A percentile compares a stretch with the other conserved stretches of the same genome.
phyloP scores from a whole-genome alignment of 2,797 vertebrate genomes.

The Arctocebus calabarensis region DNA sequence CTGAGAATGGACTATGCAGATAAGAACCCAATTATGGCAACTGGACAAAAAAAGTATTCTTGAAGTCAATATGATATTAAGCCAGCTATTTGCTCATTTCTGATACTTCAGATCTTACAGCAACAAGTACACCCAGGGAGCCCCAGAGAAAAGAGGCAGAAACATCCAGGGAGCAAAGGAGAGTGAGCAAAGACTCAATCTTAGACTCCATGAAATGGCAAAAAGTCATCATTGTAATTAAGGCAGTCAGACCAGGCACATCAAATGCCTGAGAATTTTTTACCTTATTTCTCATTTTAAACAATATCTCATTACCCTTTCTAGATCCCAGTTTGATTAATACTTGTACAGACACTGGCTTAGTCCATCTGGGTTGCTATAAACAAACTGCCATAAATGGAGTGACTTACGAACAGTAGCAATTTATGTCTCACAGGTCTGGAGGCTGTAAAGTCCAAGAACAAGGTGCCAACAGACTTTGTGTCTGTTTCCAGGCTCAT shows the following conservation, averaged over 20 bases:
- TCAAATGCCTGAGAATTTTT: not conserved
- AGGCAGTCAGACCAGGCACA: not conserved
- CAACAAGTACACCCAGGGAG: not conserved
- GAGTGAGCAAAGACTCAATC: not conserved
- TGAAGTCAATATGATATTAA: not conserved
- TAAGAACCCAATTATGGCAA: not conserved
- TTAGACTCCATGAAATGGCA: not conserved
- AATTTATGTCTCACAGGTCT: not conserved
- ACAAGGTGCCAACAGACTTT: not conserved
- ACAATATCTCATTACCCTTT: not conserved
- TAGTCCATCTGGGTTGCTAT: not conserved
- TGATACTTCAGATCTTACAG: not conserved
- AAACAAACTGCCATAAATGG: no score
- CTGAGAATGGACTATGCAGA: not conserved
- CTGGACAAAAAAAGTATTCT: not conserved
- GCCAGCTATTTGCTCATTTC: not conserved
- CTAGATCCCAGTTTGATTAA: not conserved
- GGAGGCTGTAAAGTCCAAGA: not conserved
- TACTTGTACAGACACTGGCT: not conserved
- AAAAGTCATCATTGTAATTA: not conserved
- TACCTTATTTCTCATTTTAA: constrained; percentile 13
- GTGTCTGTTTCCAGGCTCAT: not conserved
- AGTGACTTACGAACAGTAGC: not conserved
- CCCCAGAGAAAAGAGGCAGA: not conserved
- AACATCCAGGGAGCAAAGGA: not conserved